Percentiles rank a stretch among this genome's conserved stretches.
These are phyloP conservation scores for Micrasema longulum DNA, from an alignment of 1,140 invertebrate genomes.

Conservation along the genomic window DNA sequence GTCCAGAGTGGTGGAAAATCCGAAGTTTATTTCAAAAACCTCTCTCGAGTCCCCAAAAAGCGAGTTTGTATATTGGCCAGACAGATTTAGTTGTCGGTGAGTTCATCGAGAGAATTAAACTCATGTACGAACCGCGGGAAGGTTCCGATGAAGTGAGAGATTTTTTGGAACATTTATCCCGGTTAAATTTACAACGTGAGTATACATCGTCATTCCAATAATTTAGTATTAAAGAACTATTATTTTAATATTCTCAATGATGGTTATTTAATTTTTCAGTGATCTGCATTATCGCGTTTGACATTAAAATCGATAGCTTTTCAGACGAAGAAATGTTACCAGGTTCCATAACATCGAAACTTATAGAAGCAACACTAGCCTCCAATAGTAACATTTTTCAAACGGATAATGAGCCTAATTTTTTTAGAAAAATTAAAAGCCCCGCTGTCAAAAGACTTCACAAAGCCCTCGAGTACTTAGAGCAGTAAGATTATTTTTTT, in stretches of 20 bases:
- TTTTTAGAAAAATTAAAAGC: conserved; percentile 77
- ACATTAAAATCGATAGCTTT: conserved; percentile 75
- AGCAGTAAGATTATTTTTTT: conserved; percentile 74
- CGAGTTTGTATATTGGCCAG: conserved; percentile 73
- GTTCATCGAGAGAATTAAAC: conserved; percentile 69
- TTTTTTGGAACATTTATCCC: conserved; percentile 77
- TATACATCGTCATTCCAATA: conserved; percentile 41
- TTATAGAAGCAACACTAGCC: conserved; percentile 78
- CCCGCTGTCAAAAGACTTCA: conserved; percentile 78
- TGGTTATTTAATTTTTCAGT: conserved; percentile 68
- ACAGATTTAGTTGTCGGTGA: conserved; percentile 75
- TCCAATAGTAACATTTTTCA: conserved; percentile 79
- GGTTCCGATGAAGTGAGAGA: conserved; percentile 60
- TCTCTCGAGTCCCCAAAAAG: conserved; percentile 78
- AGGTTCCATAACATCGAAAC: conserved; percentile 73
- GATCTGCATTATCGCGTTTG: conserved; percentile 77
- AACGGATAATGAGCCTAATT: conserved; percentile 78
- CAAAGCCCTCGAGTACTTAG: conserved; percentile 79
- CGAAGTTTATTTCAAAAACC: conserved; percentile 84
- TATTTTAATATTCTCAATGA: no score
- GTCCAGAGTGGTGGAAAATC: conserved; percentile 83
- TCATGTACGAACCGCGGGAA: background rate
- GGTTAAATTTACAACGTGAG: conserved; percentile 84
- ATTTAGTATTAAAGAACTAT: no score
- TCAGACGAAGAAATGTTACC: conserved; percentile 68